Evolutionary conservation across 1,140 invertebrate species (phyloP).

Genomic region (Lethrus apterus): DNA sequence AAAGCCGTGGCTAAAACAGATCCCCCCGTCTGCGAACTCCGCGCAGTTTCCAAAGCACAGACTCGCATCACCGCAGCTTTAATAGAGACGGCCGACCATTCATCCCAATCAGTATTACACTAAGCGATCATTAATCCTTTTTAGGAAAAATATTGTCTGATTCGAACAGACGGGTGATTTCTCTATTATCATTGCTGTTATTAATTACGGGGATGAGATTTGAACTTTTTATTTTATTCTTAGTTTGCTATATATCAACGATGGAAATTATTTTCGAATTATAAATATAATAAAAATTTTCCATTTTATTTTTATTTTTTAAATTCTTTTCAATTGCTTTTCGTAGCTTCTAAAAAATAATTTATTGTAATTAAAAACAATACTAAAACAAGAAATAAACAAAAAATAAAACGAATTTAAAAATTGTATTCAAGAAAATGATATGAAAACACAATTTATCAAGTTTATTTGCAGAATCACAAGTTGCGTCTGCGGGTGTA

Average conservation of each 20-base stretch:
- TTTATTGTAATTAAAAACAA: too few relatives aligned
- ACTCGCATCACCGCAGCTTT: conserved; percentile 23
- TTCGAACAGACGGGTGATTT: conserved; percentile 17
- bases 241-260: too few relatives aligned
- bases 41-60: conserved; percentile 17
- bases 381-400: not conserved
- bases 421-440: too few relatives aligned
- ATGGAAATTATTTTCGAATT: too few relatives aligned
- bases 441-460: too few relatives aligned
- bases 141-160: conserved; percentile 24
- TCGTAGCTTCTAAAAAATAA: too few relatives aligned
- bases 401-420: too few relatives aligned
- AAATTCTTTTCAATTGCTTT: too few relatives aligned
- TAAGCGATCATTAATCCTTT: conserved; percentile 30
- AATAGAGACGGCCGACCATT: conserved; percentile 27
- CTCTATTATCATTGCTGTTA: conserved; percentile 18
- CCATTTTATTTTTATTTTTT: too few relatives aligned
- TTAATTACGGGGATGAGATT: conserved; percentile 15
- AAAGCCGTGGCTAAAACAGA: conserved; percentile 22
- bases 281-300: too few relatives aligned
- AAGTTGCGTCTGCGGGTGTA: too few relatives aligned
- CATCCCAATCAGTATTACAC: conserved; percentile 28
- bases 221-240: conserved; percentile 5
- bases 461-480: too few relatives aligned
- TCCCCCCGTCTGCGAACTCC: conserved; percentile 1